phyloP scores from a whole-genome alignment of 2,888 invertebrate species.

The Acleris laterana region DNA sequence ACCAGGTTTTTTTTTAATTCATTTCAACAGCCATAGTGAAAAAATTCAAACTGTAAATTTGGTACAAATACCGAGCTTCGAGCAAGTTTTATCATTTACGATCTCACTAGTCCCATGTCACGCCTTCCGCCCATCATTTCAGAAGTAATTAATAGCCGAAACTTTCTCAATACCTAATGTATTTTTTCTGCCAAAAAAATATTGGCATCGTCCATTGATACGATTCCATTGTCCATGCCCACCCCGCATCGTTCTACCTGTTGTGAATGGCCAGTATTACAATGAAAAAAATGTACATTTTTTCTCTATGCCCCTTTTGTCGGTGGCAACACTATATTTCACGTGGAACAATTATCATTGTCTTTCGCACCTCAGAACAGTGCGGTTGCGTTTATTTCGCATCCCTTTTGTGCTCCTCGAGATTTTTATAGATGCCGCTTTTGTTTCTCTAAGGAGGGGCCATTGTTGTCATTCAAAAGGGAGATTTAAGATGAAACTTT shows the following conservation, averaged over 20 bases:
- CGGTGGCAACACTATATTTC: slow-evolving; percentile 83
- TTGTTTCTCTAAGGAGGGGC: slow-evolving; percentile 45
- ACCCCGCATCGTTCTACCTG: slow-evolving; percentile 76
- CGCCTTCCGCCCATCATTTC: slow-evolving; percentile 54
- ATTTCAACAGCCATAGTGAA: no score
- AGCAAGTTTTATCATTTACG: slow-evolving; percentile 19
- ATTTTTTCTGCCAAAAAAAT: slow-evolving; percentile 68
- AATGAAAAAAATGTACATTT: slow-evolving; percentile 79
- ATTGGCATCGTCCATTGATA: slow-evolving; percentile 78
- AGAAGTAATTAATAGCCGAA: slow-evolving; percentile 70
- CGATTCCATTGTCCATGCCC: slow-evolving; percentile 68
- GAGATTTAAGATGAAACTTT: slow-evolving; percentile 28
- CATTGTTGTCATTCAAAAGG: slow-evolving; percentile 20
- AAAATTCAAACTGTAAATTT: slow-evolving; percentile 2
- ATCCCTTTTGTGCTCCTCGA: slow-evolving; percentile 55
- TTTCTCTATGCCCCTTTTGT: slow-evolving; percentile 74
- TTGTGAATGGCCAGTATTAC: slow-evolving; percentile 77
- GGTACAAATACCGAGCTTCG: neutral
- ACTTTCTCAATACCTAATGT: slow-evolving; percentile 59
- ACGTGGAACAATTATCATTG: slow-evolving; percentile 83
- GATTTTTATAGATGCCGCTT: slow-evolving; percentile 48
- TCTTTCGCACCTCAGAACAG: slow-evolving; percentile 78
- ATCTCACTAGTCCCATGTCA: slow-evolving; percentile 44
- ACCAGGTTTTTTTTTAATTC: no score
- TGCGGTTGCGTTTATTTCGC: slow-evolving; percentile 61